Conservation (phyloP, 1,140 invertebrate species). For the Melitaea cinxia region DNA sequence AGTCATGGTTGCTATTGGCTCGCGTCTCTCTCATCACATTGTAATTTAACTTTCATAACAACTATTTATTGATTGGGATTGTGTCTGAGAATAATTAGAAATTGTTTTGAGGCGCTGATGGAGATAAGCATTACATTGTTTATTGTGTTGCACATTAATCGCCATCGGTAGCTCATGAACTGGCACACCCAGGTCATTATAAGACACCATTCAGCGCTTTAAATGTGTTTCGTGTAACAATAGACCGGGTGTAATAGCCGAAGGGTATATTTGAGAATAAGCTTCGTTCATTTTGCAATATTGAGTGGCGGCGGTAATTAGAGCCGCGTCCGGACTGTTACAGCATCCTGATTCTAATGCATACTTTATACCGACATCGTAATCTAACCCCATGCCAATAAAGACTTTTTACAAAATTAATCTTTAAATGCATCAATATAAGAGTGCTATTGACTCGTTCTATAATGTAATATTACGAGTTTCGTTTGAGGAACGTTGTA, state of each 20-base stretch:
- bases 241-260: constrained; percentile 66
- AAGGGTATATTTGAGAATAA: constrained; percentile 71
- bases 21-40: constrained; percentile 27
- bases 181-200: constrained; percentile 71
- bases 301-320: constrained; percentile 77
- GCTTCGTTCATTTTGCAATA: constrained; percentile 76
- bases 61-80: constrained; percentile 63
- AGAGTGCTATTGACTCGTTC: constrained; percentile 31
- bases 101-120: constrained; percentile 54
- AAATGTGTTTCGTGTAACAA: constrained; percentile 73
- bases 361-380: constrained; percentile 39
- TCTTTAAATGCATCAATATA: constrained; percentile 32
- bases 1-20: constrained; percentile 46
- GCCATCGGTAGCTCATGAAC: constrained; percentile 59
- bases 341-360: constrained; percentile 78
- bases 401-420: constrained; percentile 29
- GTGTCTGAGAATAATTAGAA: constrained; percentile 68
- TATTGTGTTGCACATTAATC: constrained; percentile 57
- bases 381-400: constrained; percentile 37
- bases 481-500: constrained; percentile 36
- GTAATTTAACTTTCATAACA: constrained; percentile 66
- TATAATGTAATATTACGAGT: constrained; percentile 9
- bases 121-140: constrained; percentile 65
- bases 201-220: constrained; percentile 60
- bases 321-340: constrained; percentile 73